Percentiles rank a stretch among this genome's conserved stretches.
phyloP scores from a whole-genome alignment of 2,113 vertebrate genomes.

The Sinocyclocheilus anshuiensis region DNA sequence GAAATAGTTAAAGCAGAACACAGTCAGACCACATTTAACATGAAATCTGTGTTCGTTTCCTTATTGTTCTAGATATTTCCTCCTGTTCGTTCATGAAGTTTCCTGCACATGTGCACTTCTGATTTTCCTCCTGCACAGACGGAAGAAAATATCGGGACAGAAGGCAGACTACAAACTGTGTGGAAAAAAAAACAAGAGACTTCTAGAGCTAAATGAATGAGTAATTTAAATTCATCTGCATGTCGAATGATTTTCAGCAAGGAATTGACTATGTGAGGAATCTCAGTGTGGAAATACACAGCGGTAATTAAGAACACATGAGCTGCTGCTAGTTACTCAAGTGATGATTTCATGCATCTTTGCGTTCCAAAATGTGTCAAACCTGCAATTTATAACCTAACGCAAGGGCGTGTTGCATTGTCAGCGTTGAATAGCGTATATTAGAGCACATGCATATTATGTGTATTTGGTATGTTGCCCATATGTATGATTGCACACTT shows the following conservation, averaged over 20 bases:
- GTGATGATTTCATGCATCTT: conserved; percentile 7
- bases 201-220: background rate
- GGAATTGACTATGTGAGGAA: conserved; percentile 16
- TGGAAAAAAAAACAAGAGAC: background rate
- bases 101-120: background rate
- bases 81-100: background rate
- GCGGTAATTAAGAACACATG: background rate
- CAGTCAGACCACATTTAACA: background rate
- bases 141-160: background rate
- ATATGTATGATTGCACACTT: background rate
- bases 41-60: background rate
- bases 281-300: conserved; percentile 12
- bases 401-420: background rate
- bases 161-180: background rate
- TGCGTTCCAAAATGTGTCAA: conserved; percentile 13
- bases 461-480: background rate
- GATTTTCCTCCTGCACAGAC: background rate
- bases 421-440: background rate
- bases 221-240: background rate
- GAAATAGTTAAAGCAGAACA: background rate
- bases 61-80: background rate
- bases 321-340: background rate
- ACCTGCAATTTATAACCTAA: background rate
- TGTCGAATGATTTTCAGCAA: conserved; percentile 13
- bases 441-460: background rate